Conservation (phyloP, 2,888 invertebrate species). For the Trypoxylon attenuatum region DNA sequence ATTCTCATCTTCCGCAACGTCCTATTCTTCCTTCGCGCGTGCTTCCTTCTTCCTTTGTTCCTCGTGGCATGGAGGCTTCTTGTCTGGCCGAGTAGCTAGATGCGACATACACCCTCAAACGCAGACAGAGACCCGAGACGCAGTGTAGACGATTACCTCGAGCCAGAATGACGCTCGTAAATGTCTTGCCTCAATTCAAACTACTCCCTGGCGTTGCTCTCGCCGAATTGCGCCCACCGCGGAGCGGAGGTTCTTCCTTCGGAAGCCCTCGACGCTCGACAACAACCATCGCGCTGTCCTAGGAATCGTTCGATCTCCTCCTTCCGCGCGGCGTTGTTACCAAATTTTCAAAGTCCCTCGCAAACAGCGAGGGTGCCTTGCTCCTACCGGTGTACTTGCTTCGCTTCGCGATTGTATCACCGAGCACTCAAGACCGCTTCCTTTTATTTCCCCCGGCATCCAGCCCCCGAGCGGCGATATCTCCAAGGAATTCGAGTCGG, state of each 20-base stretch:
- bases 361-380: background rate
- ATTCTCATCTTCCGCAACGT: slow-evolving; percentile 13
- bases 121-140: slow-evolving; percentile 1
- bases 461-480: slow-evolving; percentile 9
- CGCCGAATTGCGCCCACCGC: background rate
- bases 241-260: background rate
- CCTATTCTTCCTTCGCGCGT: background rate
- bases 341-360: too few species aligned
- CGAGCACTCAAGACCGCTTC: too few species aligned
- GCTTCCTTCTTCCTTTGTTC: too few species aligned
- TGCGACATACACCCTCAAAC: background rate
- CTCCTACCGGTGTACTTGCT: background rate
- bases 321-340: too few species aligned
- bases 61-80: too few species aligned
- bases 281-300: too few species aligned
- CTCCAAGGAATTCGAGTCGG: slow-evolving; percentile 23
- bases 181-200: background rate
- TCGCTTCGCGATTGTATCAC: background rate
- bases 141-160: slow-evolving; percentile 23
- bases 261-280: background rate
- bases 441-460: background rate
- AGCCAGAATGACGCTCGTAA: slow-evolving; percentile 12
- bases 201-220: background rate
- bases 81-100: too few species aligned
- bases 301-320: too few species aligned